A percentile compares a stretch with the other conserved stretches of the same genome.
Conservation (phyloP, 2,797 vertebrate genomes). For the Apogon hyalosoma region DNA sequence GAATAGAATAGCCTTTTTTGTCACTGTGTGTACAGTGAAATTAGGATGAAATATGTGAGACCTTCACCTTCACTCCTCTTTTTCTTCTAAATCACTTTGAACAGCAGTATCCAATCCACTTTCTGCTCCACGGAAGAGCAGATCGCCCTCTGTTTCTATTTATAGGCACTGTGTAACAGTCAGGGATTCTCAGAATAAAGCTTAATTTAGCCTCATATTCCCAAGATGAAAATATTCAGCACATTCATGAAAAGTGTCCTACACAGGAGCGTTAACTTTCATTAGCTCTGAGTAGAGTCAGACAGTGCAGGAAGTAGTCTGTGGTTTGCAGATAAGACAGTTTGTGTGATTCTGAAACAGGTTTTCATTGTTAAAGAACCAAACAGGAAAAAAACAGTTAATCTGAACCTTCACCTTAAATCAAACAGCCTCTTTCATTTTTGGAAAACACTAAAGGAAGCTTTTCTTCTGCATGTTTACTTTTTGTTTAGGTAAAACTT, state of each 20-base stretch:
- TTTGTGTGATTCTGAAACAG: slow-evolving; percentile 7
- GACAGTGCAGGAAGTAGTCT: slow-evolving; percentile 33
- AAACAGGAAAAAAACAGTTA: slow-evolving; percentile 5
- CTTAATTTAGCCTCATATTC: slow-evolving; percentile 35
- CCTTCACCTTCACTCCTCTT: slow-evolving; percentile 1
- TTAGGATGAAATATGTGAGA: too few relatives aligned
- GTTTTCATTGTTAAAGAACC: slow-evolving; percentile 3
- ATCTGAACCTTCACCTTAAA: background rate
- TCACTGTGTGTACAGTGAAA: too few relatives aligned
- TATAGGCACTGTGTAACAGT: slow-evolving; percentile 33
- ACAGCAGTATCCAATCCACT: slow-evolving; percentile 14
- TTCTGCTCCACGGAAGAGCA: slow-evolving; percentile 26
- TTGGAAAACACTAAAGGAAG: background rate
- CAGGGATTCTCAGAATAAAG: slow-evolving; percentile 28
- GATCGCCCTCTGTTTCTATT: slow-evolving; percentile 45
- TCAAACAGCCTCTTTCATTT: slow-evolving; percentile 8
- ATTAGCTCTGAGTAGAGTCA: slow-evolving; percentile 3
- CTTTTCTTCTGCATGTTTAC: background rate
- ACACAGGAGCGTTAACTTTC: slow-evolving; percentile 13
- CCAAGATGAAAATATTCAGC: slow-evolving; percentile 9
- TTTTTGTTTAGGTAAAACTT: background rate
- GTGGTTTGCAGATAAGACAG: slow-evolving; percentile 8
- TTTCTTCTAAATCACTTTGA: slow-evolving; percentile 16
- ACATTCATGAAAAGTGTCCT: slow-evolving; percentile 20
- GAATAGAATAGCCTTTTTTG: too few relatives aligned